phyloP scores from a whole-genome alignment of 2,113 vertebrate genomes.

The Plecotus auritus region DNA sequence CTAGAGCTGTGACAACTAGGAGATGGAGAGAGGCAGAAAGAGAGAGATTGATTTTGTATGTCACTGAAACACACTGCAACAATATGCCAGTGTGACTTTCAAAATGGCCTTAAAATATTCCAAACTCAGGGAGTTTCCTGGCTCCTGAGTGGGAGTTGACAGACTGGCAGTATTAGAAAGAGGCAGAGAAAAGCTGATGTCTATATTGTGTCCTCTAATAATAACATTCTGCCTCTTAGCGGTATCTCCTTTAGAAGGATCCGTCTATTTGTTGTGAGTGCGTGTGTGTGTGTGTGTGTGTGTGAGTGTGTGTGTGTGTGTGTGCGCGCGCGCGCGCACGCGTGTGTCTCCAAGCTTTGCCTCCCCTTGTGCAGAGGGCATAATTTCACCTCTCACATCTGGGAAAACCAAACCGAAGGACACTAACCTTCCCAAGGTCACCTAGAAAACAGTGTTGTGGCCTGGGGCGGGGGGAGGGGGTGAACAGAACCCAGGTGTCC shows the following conservation, averaged over 20 bases:
- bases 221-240: slow-evolving; percentile 55
- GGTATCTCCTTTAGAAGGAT: slow-evolving; percentile 30
- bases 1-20: slow-evolving; percentile 61
- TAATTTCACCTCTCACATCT: slow-evolving; percentile 59
- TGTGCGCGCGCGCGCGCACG: slow-evolving; percentile 17
- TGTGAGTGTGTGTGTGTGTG: slow-evolving; percentile 13
- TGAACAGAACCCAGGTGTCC: slow-evolving; percentile 43
- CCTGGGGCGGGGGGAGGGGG: neutral
- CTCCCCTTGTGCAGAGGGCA: neutral
- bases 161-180: slow-evolving; percentile 71
- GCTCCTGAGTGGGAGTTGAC: slow-evolving; percentile 73
- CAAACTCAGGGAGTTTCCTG: slow-evolving; percentile 75
- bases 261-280: slow-evolving; percentile 16
- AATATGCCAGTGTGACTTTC: slow-evolving; percentile 72
- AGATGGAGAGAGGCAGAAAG: slow-evolving; percentile 41
- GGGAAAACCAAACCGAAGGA: slow-evolving; percentile 62
- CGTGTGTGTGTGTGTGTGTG: slow-evolving; percentile 5
- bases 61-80: slow-evolving; percentile 65
- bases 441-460: slow-evolving; percentile 51
- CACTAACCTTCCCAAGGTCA: slow-evolving; percentile 73
- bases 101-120: slow-evolving; percentile 77
- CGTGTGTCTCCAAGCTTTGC: neutral
- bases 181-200: slow-evolving; percentile 62
- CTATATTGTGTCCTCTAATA: slow-evolving; percentile 70
- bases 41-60: slow-evolving; percentile 66